Percentiles rank a stretch among this genome's conserved stretches.
Evolutionary conservation across 2,113 vertebrate genomes (phyloP).

Genomic region (Manacus vitellinus): DNA sequence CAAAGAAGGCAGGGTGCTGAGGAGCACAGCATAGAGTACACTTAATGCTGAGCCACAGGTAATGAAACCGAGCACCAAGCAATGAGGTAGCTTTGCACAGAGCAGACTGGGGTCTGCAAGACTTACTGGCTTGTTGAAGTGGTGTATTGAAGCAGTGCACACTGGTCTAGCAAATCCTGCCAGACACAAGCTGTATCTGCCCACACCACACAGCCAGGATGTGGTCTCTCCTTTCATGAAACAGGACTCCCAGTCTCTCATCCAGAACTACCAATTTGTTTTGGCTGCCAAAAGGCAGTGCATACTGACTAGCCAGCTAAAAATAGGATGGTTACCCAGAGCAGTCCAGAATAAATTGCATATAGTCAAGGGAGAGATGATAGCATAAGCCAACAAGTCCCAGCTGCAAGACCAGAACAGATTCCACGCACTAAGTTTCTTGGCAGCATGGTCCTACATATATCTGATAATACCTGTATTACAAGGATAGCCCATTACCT

Average conservation of each 20-base stretch:
- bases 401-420: background rate
- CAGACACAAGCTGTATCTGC: background rate
- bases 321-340: background rate
- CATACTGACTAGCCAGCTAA: background rate
- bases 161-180: background rate
- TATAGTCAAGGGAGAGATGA: background rate
- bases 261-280: background rate
- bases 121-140: background rate
- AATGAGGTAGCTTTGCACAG: background rate
- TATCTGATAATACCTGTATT: background rate
- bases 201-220: background rate
- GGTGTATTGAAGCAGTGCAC: background rate
- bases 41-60: background rate
- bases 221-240: background rate
- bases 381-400: background rate
- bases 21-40: rapidly evolving
- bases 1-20: background rate
- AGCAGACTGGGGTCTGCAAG: background rate
- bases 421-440: background rate
- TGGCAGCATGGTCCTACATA: background rate
- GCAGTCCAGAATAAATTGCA: background rate
- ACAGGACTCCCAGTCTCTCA: background rate
- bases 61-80: rapidly evolving
- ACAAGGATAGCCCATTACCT: background rate
- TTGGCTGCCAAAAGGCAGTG: background rate